These are phyloP conservation scores for Diachasmimorpha longicaudata DNA, from an alignment of 1,140 invertebrate genomes.

Conservation along the genomic window DNA sequence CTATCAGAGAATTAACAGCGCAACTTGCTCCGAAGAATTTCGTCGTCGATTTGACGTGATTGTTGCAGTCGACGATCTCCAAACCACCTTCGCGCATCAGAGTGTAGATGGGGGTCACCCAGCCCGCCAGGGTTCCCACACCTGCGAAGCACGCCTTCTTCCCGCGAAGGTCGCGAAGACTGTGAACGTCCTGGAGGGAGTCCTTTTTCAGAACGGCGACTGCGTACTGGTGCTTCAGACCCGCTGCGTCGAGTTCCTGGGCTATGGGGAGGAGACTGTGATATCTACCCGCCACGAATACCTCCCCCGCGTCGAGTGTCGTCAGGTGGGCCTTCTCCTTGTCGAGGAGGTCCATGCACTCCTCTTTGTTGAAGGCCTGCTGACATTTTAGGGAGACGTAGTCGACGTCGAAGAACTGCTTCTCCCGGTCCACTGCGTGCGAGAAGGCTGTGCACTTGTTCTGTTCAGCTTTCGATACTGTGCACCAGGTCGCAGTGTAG, in stretches of 20 bases:
- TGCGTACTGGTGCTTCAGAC: conserved; percentile 74
- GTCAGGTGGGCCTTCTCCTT: conserved; percentile 83
- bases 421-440: conserved; percentile 70
- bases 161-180: conserved; percentile 73
- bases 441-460: conserved; percentile 79
- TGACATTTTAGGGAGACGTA: conserved; percentile 71
- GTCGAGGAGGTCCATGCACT: conserved; percentile 81
- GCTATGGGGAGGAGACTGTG: conserved; percentile 91
- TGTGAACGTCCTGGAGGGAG: conserved; percentile 68
- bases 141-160: conserved; percentile 88
- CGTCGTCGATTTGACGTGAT: conserved; percentile 92
- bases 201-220: conserved; percentile 84
- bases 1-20: conserved; percentile 88
- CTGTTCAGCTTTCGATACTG: conserved; percentile 73
- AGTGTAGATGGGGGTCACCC: conserved; percentile 89
- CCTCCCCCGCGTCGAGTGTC: conserved; percentile 88
- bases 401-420: conserved; percentile 67
- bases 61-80: conserved; percentile 91
- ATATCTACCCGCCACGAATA: conserved; percentile 90
- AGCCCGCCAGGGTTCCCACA: conserved; percentile 90
- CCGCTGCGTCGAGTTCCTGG: conserved; percentile 73
- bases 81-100: conserved; percentile 82
- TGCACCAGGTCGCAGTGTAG: conserved; percentile 73
- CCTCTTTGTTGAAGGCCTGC: conserved; percentile 77
- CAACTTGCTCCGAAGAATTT: conserved; percentile 91